phyloP scores from a whole-genome alignment of 2,888 invertebrate genomes.

The Listrodromus nycthemerus region DNA sequence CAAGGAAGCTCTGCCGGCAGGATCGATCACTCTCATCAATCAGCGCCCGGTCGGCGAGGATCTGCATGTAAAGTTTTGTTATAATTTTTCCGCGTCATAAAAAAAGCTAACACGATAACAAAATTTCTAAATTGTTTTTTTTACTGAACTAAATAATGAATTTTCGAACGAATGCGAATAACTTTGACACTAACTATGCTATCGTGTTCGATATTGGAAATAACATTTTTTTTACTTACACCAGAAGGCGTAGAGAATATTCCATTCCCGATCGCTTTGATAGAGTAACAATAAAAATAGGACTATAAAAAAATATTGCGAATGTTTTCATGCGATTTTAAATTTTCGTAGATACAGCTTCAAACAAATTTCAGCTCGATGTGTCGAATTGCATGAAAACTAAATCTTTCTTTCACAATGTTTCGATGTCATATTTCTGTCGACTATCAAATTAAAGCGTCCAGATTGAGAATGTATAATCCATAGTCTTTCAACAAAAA shows the following conservation, averaged over 20 bases:
- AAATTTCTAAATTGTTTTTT: not conserved
- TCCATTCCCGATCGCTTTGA: not conserved
- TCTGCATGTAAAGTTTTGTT: slow-evolving; percentile 90
- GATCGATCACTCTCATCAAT: slow-evolving; percentile 97
- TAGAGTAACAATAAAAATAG: not conserved
- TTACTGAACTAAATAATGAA: not conserved
- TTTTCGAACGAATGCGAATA: slow-evolving; percentile 25
- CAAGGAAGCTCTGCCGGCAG: slow-evolving; percentile 96
- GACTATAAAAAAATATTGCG: not conserved
- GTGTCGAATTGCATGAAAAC: slow-evolving; percentile 31
- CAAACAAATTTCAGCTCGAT: slow-evolving; percentile 15
- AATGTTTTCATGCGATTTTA: not conserved
- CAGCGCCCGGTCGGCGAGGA: slow-evolving; percentile 98
- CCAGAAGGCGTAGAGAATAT: not conserved
- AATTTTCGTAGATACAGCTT: slow-evolving; percentile 16
- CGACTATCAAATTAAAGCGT: not conserved
- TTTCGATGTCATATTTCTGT: not conserved
- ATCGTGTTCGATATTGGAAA: slow-evolving; percentile 8
- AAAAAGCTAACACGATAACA: slow-evolving; percentile 9
- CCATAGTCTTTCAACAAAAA: not conserved
- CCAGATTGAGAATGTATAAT: slow-evolving; percentile 5
- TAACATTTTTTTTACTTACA: slow-evolving; percentile 6
- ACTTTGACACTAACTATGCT: not conserved
- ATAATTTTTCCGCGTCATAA: slow-evolving; percentile 65
- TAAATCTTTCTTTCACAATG: slow-evolving; percentile 13